Evolutionary conservation across 2,888 invertebrate species (phyloP).

Genomic region (Andrena haemorrhoa): DNA sequence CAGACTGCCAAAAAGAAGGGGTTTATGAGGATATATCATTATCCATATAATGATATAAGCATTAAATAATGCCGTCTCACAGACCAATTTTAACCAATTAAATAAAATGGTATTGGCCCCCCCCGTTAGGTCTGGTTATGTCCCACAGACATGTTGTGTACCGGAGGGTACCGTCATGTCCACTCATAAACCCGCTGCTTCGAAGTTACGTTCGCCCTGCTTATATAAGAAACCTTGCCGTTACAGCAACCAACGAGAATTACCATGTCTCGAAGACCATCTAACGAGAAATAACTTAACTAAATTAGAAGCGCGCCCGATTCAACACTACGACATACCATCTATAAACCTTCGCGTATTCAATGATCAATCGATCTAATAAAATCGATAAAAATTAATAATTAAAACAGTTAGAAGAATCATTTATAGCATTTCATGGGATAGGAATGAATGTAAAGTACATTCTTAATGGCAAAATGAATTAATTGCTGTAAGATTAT

Average conservation of each 20-base stretch:
- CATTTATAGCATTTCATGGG: too few species aligned
- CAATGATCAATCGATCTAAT: neutral
- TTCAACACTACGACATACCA: conserved; percentile 1
- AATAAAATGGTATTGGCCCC: too few species aligned
- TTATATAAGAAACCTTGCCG: neutral
- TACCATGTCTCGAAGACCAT: neutral
- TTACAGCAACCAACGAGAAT: neutral
- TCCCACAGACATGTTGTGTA: neutral
- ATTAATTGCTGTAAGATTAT: too few species aligned
- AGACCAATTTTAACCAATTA: too few species aligned
- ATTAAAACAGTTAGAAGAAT: too few species aligned
- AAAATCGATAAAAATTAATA: neutral
- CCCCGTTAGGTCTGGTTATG: conserved; percentile 25
- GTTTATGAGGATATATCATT: too few species aligned
- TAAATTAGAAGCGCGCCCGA: neutral
- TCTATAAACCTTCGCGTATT: neutral
- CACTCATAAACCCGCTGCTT: neutral
- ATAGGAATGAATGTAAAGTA: too few species aligned
- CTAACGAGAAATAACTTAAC: conserved; percentile 12
- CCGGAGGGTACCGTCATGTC: neutral
- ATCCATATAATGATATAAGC: too few species aligned
- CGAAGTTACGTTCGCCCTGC: accelerated
- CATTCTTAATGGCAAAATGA: too few species aligned
- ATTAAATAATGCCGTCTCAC: too few species aligned
- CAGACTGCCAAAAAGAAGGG: neutral